Evolutionary conservation across 2,888 invertebrate genomes (phyloP).

Genomic region (Lumbricus terrestris): DNA sequence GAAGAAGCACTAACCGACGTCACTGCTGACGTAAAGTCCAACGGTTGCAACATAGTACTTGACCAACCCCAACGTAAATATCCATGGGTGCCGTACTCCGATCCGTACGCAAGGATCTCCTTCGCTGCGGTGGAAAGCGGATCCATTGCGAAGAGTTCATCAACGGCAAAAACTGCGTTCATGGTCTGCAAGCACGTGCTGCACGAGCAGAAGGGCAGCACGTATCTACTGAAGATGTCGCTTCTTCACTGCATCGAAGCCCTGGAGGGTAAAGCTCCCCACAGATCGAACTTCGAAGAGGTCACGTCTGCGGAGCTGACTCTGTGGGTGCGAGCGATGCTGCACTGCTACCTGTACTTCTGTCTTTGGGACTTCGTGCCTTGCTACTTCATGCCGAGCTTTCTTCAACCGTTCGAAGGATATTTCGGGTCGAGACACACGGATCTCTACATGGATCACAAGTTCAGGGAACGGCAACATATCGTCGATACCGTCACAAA

Average conservation of each 20-base stretch:
- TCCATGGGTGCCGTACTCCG: not conserved
- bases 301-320: not conserved
- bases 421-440: not conserved
- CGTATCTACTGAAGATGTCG: not conserved
- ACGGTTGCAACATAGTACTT: not conserved
- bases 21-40: not conserved
- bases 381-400: not conserved
- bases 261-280: not conserved
- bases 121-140: constrained; percentile 6
- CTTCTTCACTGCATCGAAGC: not conserved
- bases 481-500: not conserved
- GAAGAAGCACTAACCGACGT: not conserved
- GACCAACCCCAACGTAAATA: not conserved
- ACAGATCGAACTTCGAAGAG: not conserved
- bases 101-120: not conserved
- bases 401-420: not conserved
- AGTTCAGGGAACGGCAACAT: not conserved
- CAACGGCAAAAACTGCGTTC: not conserved
- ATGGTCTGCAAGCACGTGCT: not conserved
- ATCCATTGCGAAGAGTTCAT: not conserved
- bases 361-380: not conserved
- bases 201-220: not conserved
- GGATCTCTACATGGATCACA: not conserved
- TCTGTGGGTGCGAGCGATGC: not conserved
- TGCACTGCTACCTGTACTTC: not conserved